Evolutionary conservation across 2,113 vertebrate species (phyloP).

Genomic region (Colinus virginianus): DNA sequence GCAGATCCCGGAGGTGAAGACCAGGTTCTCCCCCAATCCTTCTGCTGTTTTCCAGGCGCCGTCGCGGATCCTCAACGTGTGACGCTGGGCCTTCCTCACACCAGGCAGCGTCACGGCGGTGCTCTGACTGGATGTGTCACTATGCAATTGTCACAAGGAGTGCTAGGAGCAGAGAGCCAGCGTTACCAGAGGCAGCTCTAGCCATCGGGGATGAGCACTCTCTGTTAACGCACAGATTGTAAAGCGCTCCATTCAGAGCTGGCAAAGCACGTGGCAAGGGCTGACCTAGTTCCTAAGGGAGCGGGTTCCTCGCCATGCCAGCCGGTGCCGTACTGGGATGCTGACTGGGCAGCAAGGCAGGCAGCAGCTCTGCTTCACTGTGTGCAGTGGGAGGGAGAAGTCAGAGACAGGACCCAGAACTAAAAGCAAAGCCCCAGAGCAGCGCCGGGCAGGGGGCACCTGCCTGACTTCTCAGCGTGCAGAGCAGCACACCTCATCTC

Average conservation of each 20-base stretch:
- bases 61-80: slow-evolving; percentile 88
- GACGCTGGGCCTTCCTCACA: slow-evolving; percentile 53
- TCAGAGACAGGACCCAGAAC: neutral
- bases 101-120: neutral
- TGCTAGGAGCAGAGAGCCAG: slow-evolving; percentile 22
- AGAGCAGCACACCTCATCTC: neutral
- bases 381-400: neutral
- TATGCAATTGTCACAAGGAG: slow-evolving; percentile 68
- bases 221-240: slow-evolving; percentile 20
- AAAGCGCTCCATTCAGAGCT: neutral
- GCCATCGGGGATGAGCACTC: slow-evolving; percentile 9
- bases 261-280: neutral
- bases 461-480: neutral
- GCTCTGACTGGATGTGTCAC: slow-evolving; percentile 24
- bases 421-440: neutral
- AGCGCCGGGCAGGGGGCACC: neutral
- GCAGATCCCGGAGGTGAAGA: slow-evolving; percentile 89
- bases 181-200: slow-evolving; percentile 32
- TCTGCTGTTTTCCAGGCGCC: slow-evolving; percentile 93
- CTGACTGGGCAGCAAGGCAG: slow-evolving; percentile 17
- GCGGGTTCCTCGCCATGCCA: slow-evolving; percentile 26
- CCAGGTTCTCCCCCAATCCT: slow-evolving; percentile 89
- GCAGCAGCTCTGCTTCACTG: neutral
- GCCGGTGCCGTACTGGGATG: slow-evolving; percentile 24
- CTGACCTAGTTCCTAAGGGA: slow-evolving; percentile 54